Evolutionary conservation across 2,113 vertebrate genomes (phyloP).

Genomic region (Panthera tigris): DNA sequence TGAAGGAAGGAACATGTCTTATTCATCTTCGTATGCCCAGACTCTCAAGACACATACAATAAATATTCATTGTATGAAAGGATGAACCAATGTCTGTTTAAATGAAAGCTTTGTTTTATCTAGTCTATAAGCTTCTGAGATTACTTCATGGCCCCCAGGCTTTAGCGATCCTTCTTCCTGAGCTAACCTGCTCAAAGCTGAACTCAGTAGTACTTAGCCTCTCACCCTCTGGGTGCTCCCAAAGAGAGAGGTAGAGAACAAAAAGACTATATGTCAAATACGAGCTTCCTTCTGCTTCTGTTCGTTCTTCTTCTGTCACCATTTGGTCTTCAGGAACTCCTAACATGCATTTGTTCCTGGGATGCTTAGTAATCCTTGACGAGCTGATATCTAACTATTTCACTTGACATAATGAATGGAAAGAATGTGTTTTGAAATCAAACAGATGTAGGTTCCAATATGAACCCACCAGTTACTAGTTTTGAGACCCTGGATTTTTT

Average conservation of each 20-base stretch:
- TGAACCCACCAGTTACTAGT: not conserved
- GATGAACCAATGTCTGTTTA: not conserved
- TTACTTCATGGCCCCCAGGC: not conserved
- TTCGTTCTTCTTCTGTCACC: not conserved
- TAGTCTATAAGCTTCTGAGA: not conserved
- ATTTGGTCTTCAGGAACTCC: not conserved
- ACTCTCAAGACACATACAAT: not conserved
- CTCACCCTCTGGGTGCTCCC: not conserved
- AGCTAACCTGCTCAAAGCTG: not conserved
- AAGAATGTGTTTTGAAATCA: conserved; percentile 48
- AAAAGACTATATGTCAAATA: not conserved
- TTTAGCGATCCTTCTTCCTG: not conserved
- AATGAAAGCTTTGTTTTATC: not conserved
- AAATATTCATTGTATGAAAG: not conserved
- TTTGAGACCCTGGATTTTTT: not conserved
- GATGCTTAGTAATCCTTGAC: not conserved
- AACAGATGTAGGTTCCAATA: not conserved
- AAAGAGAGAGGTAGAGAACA: not conserved
- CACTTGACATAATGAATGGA: not conserved
- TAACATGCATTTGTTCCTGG: not conserved
- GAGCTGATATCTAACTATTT: not conserved
- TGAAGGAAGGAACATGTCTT: not conserved
- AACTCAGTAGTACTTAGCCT: not conserved
- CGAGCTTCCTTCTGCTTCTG: not conserved
- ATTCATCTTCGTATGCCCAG: not conserved